Base-by-base conservation (phyloP, 1,140 invertebrate species). In the Diachasma alloeum region DNA sequence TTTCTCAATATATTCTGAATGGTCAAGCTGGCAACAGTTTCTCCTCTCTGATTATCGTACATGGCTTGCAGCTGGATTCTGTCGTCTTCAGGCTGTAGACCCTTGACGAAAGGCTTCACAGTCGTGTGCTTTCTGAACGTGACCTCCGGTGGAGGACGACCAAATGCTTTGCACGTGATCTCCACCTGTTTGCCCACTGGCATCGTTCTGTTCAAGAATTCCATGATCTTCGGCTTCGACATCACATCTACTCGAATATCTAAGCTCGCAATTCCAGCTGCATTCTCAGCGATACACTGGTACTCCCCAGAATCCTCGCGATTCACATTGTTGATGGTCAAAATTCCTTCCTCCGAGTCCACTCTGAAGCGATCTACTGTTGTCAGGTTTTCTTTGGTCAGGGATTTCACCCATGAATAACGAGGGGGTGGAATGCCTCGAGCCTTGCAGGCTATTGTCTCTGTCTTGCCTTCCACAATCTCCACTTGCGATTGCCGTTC, bases 231-330 rank as follows among this genome's bases (percentile, higher is more conserved):
- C 0, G 96, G 96, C 82, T 94, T 95, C 0, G 95, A 93, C 37
- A 96, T 88, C 0, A 95, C 94, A 82, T 91, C 90, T 0, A 93
- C 90, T 72, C 88, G 85, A 2, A 97, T 91, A 78, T 91, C 91
- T 59, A 93, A 92, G 37, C 89, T 91, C 4, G 90, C 91, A 26
- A 90, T 88, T 0, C 96, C 97, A 10, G 96, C 97, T 15, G 91
- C 90, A 85, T 98, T 98, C 56, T 91, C 92, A 0, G 97, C 97
- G 31, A 92, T 92, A 84, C 97, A 98, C 56, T 93, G 93, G 83
- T 97, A 97, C 37, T 91, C 91, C 0, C 95, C 95, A 63, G 93
- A 92, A 86, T 98, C 96, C 0, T 93, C 93, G 72, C 93, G 93
- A 74, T 93, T 92, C 0, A 97, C 93, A 80, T 94, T 92, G 39